Conservation (phyloP, 92 coral and sea anemone genomes). For the Umimayanthus chanpuru region DNA sequence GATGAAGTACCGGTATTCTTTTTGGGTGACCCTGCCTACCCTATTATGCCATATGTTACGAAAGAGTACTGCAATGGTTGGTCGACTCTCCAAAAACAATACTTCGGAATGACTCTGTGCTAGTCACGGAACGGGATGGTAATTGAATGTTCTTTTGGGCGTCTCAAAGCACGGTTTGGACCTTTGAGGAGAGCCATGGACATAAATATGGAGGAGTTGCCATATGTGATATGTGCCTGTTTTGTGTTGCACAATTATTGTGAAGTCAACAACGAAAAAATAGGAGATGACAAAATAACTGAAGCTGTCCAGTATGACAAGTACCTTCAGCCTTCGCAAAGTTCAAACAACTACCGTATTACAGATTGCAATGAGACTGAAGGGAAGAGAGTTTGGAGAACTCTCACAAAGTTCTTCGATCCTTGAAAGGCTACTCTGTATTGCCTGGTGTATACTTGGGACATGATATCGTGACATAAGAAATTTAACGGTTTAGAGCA, state of each 20-base stretch:
- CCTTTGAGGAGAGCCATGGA: conserved; percentile 36
- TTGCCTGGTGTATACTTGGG: too few relatives aligned
- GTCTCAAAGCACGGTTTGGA: conserved; percentile 33
- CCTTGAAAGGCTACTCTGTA: neutral
- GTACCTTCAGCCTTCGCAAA: conserved; percentile 44
- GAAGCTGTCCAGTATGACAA: conserved; percentile 45
- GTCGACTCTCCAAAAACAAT: conserved; percentile 37
- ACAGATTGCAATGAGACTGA: too few relatives aligned
- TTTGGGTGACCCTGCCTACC: neutral
- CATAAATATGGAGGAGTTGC: conserved; percentile 50
- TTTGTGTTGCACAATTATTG: conserved; percentile 73
- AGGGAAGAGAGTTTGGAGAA: too few relatives aligned
- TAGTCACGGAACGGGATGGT: conserved; percentile 56
- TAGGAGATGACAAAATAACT: conserved; percentile 43
- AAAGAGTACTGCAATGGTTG: conserved; percentile 75
- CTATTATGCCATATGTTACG: conserved; percentile 64
- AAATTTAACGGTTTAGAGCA: too few relatives aligned
- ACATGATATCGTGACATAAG: neutral
- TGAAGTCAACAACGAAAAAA: conserved; percentile 58
- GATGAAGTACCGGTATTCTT: neutral
- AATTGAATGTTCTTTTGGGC: conserved; percentile 52
- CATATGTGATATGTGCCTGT: conserved; percentile 68
- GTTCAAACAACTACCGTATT: neutral
- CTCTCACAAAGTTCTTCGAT: neutral
- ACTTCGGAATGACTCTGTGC: conserved; percentile 39